Conservation (phyloP, 92 coral and sea anemone species). For the Epizoanthus rinbou region DNA sequence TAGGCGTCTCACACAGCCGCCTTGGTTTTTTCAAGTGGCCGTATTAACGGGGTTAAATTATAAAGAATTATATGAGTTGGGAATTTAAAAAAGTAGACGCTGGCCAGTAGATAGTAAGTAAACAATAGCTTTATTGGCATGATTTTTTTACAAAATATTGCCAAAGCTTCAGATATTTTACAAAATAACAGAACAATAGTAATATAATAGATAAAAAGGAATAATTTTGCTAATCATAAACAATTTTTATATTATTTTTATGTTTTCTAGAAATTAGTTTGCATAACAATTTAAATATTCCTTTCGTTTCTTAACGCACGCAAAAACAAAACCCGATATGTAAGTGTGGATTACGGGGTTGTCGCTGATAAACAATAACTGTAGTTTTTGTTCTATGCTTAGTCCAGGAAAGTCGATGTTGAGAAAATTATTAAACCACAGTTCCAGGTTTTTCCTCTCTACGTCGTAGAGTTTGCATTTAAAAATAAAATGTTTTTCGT, state of each 20-base stretch:
- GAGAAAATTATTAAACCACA: not conserved
- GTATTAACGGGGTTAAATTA: too few species aligned
- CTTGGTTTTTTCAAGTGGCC: too few species aligned
- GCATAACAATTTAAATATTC: not conserved
- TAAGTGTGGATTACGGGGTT: not conserved
- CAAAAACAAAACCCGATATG: not conserved
- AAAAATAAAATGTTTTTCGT: slow-evolving; percentile 22
- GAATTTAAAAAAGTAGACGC: too few species aligned
- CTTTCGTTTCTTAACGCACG: not conserved
- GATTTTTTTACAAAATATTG: too few species aligned
- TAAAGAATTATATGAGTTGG: too few species aligned
- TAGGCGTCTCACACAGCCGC: not conserved
- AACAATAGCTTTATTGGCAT: too few species aligned
- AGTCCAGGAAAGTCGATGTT: not conserved
- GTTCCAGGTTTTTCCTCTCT: not conserved
- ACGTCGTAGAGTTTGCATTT: not conserved
- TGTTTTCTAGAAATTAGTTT: not conserved
- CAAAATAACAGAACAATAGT: too few species aligned
- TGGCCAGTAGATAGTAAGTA: too few species aligned
- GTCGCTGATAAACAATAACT: not conserved
- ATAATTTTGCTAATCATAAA: too few species aligned
- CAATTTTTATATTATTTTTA: too few species aligned
- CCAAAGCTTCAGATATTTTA: too few species aligned
- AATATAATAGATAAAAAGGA: too few species aligned
- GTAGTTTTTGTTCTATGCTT: slow-evolving; percentile 9